Percentiles rank a stretch among this genome's conserved stretches.
Evolutionary conservation across 2,888 invertebrate genomes (phyloP).

Genomic region (Folsomia manolachei): DNA sequence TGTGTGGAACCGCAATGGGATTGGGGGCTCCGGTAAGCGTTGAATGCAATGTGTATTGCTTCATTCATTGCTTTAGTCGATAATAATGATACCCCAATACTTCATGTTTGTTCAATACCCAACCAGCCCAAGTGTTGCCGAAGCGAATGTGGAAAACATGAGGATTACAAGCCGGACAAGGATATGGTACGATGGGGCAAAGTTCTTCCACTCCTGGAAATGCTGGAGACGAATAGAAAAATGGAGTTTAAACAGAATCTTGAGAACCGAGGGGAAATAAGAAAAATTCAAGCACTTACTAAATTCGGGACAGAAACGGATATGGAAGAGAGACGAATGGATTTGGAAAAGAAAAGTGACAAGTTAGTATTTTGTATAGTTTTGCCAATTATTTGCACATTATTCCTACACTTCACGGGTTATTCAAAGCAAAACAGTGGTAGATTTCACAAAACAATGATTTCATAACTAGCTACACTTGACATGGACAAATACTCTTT

Average conservation of each 20-base stretch:
- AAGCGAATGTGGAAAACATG: conserved; percentile 21
- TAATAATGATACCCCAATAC: too few relatives aligned
- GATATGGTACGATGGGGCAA: background rate
- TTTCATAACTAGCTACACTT: too few relatives aligned
- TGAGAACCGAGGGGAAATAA: conserved; percentile 37
- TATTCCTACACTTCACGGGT: too few relatives aligned
- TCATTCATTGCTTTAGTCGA: too few relatives aligned
- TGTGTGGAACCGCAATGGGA: background rate
- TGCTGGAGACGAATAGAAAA: conserved; percentile 32
- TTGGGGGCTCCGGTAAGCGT: too few relatives aligned
- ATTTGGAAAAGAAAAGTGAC: conserved; percentile 42
- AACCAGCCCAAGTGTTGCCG: too few relatives aligned
- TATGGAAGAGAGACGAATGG: conserved; percentile 37
- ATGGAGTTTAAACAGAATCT: conserved; percentile 25
- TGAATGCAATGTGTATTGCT: too few relatives aligned
- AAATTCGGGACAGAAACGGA: conserved; percentile 30
- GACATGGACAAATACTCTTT: too few relatives aligned
- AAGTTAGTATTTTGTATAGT: conserved; percentile 14
- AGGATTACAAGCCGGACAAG: conserved; percentile 20
- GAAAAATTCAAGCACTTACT: conserved; percentile 34
- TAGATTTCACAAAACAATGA: too few relatives aligned
- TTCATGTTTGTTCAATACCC: too few relatives aligned
- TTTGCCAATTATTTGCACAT: background rate
- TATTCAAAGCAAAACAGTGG: too few relatives aligned
- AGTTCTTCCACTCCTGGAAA: conserved; percentile 23